phyloP scores from a whole-genome alignment of 2,888 invertebrate genomes.

The Lepetodrilus schrolli region DNA sequence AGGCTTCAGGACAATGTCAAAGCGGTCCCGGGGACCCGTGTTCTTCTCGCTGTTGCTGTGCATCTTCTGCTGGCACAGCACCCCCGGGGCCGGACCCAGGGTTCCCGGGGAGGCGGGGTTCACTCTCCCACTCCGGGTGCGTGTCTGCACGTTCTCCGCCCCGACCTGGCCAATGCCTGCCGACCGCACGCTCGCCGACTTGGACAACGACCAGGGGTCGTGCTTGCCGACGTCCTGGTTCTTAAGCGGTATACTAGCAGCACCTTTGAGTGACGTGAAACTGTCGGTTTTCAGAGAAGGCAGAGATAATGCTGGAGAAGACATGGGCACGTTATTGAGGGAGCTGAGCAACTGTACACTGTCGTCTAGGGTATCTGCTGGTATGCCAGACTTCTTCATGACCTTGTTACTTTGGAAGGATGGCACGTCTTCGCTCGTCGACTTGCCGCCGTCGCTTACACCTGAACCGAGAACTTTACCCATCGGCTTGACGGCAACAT shows the following conservation, averaged over 20 bases:
- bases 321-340: not conserved
- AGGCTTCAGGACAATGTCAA: not conserved
- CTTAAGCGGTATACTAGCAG: not conserved
- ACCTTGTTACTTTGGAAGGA: not conserved
- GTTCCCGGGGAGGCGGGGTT: too few relatives aligned
- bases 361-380: constrained; percentile 40
- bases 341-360: constrained; percentile 47
- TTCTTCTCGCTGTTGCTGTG: constrained; percentile 5
- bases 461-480: constrained; percentile 20
- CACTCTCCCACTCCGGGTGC: not conserved
- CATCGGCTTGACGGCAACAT: not conserved
- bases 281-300: not conserved
- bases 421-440: not conserved
- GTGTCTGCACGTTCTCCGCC: not conserved
- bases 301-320: not conserved
- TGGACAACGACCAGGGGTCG: not conserved
- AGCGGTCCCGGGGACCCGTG: not conserved
- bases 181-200: not conserved
- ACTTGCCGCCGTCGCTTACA: not conserved
- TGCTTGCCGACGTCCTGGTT: not conserved
- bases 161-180: not conserved
- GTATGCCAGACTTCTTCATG: not conserved
- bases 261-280: not conserved
- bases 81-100: not conserved
- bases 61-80: not conserved